Evolutionary conservation across 1,140 invertebrate genomes (phyloP).

Genomic region (Onthophagus taurus): DNA sequence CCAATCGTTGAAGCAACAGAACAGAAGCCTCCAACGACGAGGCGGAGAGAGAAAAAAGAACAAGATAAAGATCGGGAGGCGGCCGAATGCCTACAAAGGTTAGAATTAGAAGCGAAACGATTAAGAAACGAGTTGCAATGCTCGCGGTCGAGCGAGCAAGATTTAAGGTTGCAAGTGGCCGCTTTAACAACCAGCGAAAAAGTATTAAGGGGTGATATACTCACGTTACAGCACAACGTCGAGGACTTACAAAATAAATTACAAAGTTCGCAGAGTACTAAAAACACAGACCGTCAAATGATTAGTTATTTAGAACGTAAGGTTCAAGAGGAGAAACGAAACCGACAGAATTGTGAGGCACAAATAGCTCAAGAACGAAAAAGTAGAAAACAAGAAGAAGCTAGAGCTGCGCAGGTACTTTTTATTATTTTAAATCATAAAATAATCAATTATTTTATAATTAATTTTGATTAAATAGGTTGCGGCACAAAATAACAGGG

Average conservation of each 20-base stretch:
- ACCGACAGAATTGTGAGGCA: conserved; percentile 60
- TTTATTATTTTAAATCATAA: neutral
- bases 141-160: conserved; percentile 71
- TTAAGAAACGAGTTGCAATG: conserved; percentile 69
- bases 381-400: conserved; percentile 56
- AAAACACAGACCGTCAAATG: conserved; percentile 70
- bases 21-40: conserved; percentile 32
- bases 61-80: conserved; percentile 45
- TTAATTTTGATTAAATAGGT: conserved; percentile 23
- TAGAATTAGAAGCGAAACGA: conserved; percentile 67
- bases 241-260: conserved; percentile 67
- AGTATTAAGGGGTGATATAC: conserved; percentile 61
- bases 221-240: conserved; percentile 71
- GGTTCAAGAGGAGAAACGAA: conserved; percentile 73
- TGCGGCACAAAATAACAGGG: conserved; percentile 37
- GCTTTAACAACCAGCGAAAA: conserved; percentile 55
- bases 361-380: conserved; percentile 70
- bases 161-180: conserved; percentile 64
- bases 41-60: conserved; percentile 39
- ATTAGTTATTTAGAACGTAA: conserved; percentile 68
- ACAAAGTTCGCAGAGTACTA: conserved; percentile 44
- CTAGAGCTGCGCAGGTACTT: conserved; percentile 50
- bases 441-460: neutral
- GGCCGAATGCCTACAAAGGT: conserved; percentile 39
- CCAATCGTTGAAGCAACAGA: too few relatives aligned